A percentile compares a stretch with the other conserved stretches of the same genome.
Evolutionary conservation across 2,888 invertebrate genomes (phyloP).

Genomic region (Horisme vitalbata): DNA sequence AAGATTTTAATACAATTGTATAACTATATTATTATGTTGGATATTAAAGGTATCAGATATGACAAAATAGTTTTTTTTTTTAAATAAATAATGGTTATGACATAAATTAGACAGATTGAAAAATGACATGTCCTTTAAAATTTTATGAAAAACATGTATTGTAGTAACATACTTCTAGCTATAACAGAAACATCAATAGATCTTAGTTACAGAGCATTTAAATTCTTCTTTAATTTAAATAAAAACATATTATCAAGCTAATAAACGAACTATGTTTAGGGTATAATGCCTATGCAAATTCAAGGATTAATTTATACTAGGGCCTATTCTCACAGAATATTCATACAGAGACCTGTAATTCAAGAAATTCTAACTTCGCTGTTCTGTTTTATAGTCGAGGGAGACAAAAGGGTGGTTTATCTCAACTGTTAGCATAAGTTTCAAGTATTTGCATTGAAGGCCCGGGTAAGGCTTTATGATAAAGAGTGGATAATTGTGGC

Average conservation of each 20-base stretch:
- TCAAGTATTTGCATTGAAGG: slow-evolving; percentile 63
- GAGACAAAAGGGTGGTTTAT: slow-evolving; percentile 47
- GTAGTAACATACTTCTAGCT: too few relatives aligned
- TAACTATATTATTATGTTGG: too few relatives aligned
- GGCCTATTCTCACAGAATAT: slow-evolving; percentile 23
- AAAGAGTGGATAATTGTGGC: slow-evolving; percentile 61
- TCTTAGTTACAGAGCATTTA: too few relatives aligned
- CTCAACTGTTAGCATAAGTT: slow-evolving; percentile 40
- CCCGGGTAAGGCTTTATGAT: slow-evolving; percentile 47
- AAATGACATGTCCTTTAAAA: too few relatives aligned
- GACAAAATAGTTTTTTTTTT: too few relatives aligned
- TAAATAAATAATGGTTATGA: too few relatives aligned
- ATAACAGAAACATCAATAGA: too few relatives aligned
- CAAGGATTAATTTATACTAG: slow-evolving; percentile 4
- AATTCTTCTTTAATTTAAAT: too few relatives aligned
- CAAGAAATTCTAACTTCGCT: slow-evolving; percentile 33
- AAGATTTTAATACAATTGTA: background rate
- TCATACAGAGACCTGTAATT: slow-evolving; percentile 32
- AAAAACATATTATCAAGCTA: too few relatives aligned
- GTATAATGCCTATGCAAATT: slow-evolving; percentile 9
- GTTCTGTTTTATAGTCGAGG: slow-evolving; percentile 36
- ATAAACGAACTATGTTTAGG: slow-evolving; percentile 1
- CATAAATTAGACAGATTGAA: too few relatives aligned
- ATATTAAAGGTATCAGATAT: too few relatives aligned
- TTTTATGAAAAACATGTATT: too few relatives aligned